Conservation (phyloP, 2,797 vertebrate genomes). For the Sphenopsis melanotis region DNA sequence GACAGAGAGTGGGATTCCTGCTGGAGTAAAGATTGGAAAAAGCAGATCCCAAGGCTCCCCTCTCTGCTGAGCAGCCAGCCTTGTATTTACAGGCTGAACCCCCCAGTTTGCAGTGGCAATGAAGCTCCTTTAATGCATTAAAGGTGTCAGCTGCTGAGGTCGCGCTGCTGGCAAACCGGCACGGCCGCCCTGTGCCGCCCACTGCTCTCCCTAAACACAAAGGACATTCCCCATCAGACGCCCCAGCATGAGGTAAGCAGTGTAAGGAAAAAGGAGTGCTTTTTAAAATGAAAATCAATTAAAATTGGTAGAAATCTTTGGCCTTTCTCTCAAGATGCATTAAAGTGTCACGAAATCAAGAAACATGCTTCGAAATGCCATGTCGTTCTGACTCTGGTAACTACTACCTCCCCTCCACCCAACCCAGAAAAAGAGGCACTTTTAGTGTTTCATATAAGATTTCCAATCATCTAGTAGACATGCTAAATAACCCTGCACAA, state of each 20-base stretch:
- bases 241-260: constrained; percentile 73
- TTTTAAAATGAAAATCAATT: constrained; percentile 66
- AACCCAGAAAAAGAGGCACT: constrained; percentile 81
- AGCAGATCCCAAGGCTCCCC: neutral
- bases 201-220: constrained; percentile 56
- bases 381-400: constrained; percentile 72
- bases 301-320: constrained; percentile 78
- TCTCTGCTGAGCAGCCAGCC: neutral
- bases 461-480: constrained; percentile 73
- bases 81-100: neutral
- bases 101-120: neutral
- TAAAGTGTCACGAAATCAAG: constrained; percentile 74
- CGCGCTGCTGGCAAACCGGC: neutral
- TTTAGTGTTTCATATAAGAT: constrained; percentile 78
- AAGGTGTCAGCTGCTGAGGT: neutral
- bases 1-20: neutral
- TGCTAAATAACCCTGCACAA: constrained; percentile 66
- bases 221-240: constrained; percentile 56
- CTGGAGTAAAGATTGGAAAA: neutral
- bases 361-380: constrained; percentile 68
- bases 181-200: neutral
- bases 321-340: constrained; percentile 76
- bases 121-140: neutral
- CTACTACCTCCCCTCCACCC: constrained; percentile 76
- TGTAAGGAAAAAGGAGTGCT: constrained; percentile 75